Base-by-base conservation (phyloP, 2,113 vertebrate genomes). In the Nymphicus hollandicus region DNA sequence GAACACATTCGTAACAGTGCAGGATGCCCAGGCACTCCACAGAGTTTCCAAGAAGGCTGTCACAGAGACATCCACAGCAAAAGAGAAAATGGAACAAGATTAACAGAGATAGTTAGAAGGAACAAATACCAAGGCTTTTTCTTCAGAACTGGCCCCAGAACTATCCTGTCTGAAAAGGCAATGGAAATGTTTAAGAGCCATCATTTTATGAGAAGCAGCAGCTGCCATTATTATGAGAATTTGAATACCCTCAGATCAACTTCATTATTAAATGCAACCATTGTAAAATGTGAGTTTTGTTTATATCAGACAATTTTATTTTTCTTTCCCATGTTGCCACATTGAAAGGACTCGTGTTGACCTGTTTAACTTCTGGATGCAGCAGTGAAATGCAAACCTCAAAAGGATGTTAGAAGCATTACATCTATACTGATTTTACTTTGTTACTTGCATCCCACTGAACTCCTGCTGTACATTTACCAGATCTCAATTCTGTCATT, bases 301-400 rank as follows among this genome's bases (percentile, higher is more conserved):
- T 82, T 86, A 12, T 27, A 64, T 35, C 16, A 41, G 14, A 63
- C 71, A 64, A 89, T 24, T 44, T 50, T 25, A 12, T 58, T 83
- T 92, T 78, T 81, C 43, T 69, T 85, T 71, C 19, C 10, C 17
- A 25, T 68, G 77, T n/a, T 35, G 53, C 28, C 11, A 49, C 39
- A 84, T 44, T 70, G 61, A 88, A 86, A 91, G 41, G 53, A 94
- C 86, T 74, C 47, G 17, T 10, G 31, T 50, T 92, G 83, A 95
- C 33, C 80, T 66, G 3, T 24, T 68, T 64, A 61, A 85, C 20
- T 76, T 94, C 41, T 55, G 29, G 68, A 58, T 35, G 37, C 18
- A 53, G 17, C 13, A 69, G 35, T 37, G 37, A 89, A 72, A 93
- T 23, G 76, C 23, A 89, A 23, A 60, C 8, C 20, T 18, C 71